Conservation (phyloP, 2,113 vertebrate genomes). For the Proterorhinus semilunaris region DNA sequence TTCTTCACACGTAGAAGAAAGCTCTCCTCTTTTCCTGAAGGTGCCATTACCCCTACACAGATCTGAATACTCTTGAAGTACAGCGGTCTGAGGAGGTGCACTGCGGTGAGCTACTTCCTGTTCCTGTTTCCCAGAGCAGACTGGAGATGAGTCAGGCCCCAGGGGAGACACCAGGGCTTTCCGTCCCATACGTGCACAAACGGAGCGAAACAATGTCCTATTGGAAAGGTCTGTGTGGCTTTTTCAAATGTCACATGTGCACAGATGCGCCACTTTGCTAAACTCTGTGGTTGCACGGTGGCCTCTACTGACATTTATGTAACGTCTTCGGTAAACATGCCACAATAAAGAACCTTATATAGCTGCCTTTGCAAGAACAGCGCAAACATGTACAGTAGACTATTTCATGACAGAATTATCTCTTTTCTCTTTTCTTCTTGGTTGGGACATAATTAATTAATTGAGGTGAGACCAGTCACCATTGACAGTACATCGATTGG, state of each 20-base stretch:
- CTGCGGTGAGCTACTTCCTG: constrained; percentile 52
- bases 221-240: not conserved
- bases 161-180: constrained; percentile 9
- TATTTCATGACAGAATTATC: not conserved
- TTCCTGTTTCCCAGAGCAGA: constrained; percentile 68
- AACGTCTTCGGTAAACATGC: not conserved
- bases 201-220: not conserved
- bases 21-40: not conserved
- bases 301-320: constrained; percentile 6
- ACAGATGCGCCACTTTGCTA: not conserved
- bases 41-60: constrained; percentile 21
- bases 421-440: not conserved
- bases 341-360: not conserved
- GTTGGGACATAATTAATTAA: not conserved
- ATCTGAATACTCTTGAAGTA: constrained; percentile 5
- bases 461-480: too few species aligned
- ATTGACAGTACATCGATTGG: too few species aligned
- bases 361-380: not conserved
- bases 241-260: constrained; percentile 21
- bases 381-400: not conserved
- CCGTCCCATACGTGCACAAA: constrained; percentile 9
- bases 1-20: not conserved
- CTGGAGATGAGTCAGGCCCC: constrained; percentile 50
- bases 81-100: constrained; percentile 18
- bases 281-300: not conserved